Conservation (phyloP, 2,797 vertebrate genomes). For the Halcyon leucocephala region DNA sequence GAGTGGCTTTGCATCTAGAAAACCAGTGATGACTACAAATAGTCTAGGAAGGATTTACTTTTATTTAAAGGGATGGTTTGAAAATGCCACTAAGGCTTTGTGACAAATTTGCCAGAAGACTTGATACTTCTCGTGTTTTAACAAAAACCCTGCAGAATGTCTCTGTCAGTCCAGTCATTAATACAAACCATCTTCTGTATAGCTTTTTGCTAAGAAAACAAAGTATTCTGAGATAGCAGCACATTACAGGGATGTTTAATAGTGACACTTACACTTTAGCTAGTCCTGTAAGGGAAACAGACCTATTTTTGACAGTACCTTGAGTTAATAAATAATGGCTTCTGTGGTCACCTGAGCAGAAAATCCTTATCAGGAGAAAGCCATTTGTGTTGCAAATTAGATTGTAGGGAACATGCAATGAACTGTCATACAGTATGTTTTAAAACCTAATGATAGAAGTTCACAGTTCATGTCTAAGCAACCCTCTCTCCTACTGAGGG, state of each 20-base stretch:
- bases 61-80: background rate
- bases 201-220: background rate
- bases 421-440: background rate
- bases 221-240: background rate
- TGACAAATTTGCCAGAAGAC: background rate
- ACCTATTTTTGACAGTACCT: background rate
- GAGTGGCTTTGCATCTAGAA: background rate
- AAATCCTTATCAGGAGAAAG: background rate
- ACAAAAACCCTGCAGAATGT: background rate
- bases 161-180: background rate
- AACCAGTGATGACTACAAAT: background rate
- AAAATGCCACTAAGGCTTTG: background rate
- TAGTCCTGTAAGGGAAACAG: background rate
- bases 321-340: background rate
- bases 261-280: background rate
- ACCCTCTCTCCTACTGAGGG: background rate
- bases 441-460: background rate
- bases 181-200: background rate
- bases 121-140: background rate
- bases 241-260: background rate
- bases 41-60: background rate
- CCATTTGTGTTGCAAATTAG: slow-evolving; percentile 42
- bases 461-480: background rate
- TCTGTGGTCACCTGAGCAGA: background rate
- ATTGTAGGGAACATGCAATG: background rate